Evolutionary conservation across 2,113 vertebrate species (phyloP), one percentile per base, ranked within the genome.

Genomic region (Lagopus muta): DNA sequence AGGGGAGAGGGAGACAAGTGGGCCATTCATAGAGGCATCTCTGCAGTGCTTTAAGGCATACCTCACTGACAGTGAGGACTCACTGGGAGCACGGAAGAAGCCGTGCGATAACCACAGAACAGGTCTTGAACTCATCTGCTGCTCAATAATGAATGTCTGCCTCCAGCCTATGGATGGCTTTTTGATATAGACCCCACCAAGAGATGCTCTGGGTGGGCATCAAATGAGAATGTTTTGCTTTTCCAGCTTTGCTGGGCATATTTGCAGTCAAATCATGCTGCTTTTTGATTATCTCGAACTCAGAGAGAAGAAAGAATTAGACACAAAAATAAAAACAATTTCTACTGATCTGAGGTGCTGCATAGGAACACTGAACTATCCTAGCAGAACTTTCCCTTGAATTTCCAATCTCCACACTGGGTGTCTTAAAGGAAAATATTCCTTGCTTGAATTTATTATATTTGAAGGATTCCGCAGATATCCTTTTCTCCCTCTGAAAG

Each of bases 391-490:
- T 81, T 71, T 84, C 40, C 75, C 71, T 86, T 24, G 3, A 2
- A 34, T 57, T 93, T 92, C 82, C 60, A 64, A 58, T 32, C 19
- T 2, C 42, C 0, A 3, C 43, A 1, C 2, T 67, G 92, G 12
- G 80, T 28, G 52, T 88, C 67, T 28, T 11, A 50, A 95, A 90
- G 94, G 94, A 94, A 97, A 95, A 88, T 91, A 92, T 86, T 92
- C 91, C 79, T 80, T 52, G 10, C 87, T 82, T 52, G 38, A 83
- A 88, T 71, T 57, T 45, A 50, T 89, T 82, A 10, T 38, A 14
- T 93, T 89, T 95, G 89, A 94, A 91, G 92, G 74, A 82, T 76
- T 94, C 91, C 62, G 14, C 91, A 89, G 91, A 65, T 84, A 89
- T 79, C 38, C 84, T 80, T 65, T 82, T 58, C 66, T 94, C 40